A percentile compares a stretch with the other conserved stretches of the same genome.
Evolutionary conservation across 2,888 invertebrate genomes (phyloP).

Genomic region (Lochmaea capreae): DNA sequence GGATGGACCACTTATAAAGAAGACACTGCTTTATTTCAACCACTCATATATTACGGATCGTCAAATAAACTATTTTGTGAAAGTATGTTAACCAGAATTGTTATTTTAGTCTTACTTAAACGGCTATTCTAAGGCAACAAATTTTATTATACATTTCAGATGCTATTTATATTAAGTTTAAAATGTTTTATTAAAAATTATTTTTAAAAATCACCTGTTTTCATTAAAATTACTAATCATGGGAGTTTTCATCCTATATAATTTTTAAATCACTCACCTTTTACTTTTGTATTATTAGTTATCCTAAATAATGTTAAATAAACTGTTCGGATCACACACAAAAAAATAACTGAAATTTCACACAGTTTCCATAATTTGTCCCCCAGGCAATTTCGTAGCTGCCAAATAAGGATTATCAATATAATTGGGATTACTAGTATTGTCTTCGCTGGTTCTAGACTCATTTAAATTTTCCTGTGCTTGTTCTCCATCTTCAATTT

Average conservation of each 20-base stretch:
- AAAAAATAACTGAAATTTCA: constrained; percentile 24
- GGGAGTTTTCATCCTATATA: too few relatives aligned
- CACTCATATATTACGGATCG: constrained; percentile 48
- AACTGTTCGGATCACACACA: background rate
- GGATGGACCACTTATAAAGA: constrained; percentile 81
- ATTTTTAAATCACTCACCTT: too few relatives aligned
- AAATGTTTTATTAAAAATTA: background rate
- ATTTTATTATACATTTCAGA: background rate
- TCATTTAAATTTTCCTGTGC: constrained; percentile 53
- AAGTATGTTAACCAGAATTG: background rate
- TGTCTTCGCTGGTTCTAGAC: constrained; percentile 63
- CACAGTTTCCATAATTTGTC: constrained; percentile 46
- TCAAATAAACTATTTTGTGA: background rate
- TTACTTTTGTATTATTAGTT: too few relatives aligned
- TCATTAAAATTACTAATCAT: too few relatives aligned
- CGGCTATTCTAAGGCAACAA: background rate
- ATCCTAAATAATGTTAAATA: too few relatives aligned
- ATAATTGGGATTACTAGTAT: constrained; percentile 65
- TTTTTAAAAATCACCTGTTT: background rate
- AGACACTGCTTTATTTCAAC: constrained; percentile 72
- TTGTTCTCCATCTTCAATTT: constrained; percentile 51
- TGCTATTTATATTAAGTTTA: background rate
- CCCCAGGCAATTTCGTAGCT: constrained; percentile 64
- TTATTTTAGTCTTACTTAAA: background rate
- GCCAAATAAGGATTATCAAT: constrained; percentile 82